phyloP scores from a whole-genome alignment of 1,140 invertebrate species.

The Acyrthosiphon pisum region DNA sequence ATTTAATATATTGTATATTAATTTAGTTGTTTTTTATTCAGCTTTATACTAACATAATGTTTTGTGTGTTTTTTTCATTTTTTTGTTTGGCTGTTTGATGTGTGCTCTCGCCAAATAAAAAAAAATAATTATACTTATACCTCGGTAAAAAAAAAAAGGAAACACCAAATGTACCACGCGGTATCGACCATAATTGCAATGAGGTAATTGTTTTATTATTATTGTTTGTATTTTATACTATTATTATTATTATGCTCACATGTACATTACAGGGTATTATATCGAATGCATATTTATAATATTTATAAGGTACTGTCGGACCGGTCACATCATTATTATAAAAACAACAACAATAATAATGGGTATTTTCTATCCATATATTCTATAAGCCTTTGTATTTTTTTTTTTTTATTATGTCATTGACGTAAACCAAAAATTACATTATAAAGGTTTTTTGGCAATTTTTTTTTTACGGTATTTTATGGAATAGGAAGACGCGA shows the following conservation, averaged over 20 bases:
- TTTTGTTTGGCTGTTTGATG: conserved; percentile 55
- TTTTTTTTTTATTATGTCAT: not conserved
- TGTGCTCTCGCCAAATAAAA: conserved; percentile 55
- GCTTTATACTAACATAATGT: conserved; percentile 56
- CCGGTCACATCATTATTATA: not conserved
- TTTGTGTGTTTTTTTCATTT: conserved; percentile 54
- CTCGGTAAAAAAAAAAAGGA: conserved; percentile 64
- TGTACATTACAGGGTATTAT: conserved; percentile 30
- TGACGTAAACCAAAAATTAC: not conserved
- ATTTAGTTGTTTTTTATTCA: conserved; percentile 54
- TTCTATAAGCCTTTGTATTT: not conserved
- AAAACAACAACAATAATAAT: not conserved
- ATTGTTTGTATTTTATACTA: not conserved
- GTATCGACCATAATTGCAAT: conserved; percentile 88
- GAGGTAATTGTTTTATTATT: conserved; percentile 72
- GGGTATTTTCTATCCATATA: not conserved
- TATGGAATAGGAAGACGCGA: not conserved
- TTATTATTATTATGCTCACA: not conserved
- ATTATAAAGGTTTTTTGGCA: not conserved
- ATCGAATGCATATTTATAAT: not conserved
- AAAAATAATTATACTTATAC: conserved; percentile 43
- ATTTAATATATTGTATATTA: conserved; percentile 43
- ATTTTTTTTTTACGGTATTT: not conserved
- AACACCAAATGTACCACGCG: conserved; percentile 90
- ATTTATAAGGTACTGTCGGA: not conserved